A percentile compares a stretch with the other conserved stretches of the same genome.
Conservation (phyloP, 2,888 invertebrate species). For the Rhagonycha lutea region DNA sequence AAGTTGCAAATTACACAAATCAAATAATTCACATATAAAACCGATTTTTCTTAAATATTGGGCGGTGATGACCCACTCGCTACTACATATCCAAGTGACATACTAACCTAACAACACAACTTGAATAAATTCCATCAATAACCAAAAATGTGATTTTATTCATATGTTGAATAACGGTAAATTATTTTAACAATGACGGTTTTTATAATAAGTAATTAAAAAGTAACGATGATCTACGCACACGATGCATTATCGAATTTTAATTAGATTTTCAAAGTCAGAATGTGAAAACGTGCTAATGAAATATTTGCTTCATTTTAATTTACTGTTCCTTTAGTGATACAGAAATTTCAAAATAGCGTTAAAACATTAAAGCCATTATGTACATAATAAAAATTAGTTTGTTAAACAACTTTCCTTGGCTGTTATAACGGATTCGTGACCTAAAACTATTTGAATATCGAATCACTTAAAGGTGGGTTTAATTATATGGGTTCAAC, state of each 20-base stretch:
- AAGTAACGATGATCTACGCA: neutral
- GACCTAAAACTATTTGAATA: conserved; percentile 4
- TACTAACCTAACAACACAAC: neutral
- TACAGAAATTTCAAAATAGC: neutral
- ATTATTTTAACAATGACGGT: neutral
- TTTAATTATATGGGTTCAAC: neutral
- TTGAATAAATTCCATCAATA: neutral
- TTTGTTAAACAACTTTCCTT: neutral
- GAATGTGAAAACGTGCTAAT: neutral
- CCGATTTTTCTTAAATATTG: neutral
- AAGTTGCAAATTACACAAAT: neutral
- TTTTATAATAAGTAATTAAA: neutral
- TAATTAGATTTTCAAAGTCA: neutral
- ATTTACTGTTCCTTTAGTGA: neutral
- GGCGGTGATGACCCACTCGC: neutral
- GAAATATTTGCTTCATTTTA: neutral
- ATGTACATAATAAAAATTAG: neutral
- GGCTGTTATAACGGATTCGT: conserved; percentile 4
- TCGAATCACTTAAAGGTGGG: neutral
- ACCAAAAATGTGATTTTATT: neutral
- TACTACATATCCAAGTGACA: neutral
- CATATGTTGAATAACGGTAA: neutral
- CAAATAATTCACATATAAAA: neutral
- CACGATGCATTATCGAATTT: neutral
- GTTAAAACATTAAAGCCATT: neutral